A percentile compares a stretch with the other conserved stretches of the same genome.
phyloP scores from a whole-genome alignment of 1,140 invertebrate genomes.

The Dendroctonus valens region DNA sequence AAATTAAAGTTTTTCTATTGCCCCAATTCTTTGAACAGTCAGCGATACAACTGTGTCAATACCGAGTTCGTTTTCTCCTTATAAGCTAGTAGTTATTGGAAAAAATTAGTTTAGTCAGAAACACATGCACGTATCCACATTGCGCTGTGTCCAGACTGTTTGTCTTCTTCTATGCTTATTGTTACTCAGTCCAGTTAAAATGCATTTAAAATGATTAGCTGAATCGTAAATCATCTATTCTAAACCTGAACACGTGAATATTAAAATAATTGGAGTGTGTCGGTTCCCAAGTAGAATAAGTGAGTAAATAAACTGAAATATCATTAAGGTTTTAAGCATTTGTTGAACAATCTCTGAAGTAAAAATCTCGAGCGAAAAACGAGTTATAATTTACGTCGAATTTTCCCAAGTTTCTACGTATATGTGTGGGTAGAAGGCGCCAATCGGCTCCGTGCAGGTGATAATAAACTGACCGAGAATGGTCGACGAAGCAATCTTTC shows the following conservation, averaged over 20 bases:
- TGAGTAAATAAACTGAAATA: neutral
- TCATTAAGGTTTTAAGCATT: conserved; percentile 11
- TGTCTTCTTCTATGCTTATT: too few species aligned
- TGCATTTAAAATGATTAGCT: too few species aligned
- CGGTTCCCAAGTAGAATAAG: conserved; percentile 7
- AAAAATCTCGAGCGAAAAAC: conserved; percentile 15
- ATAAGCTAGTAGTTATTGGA: too few species aligned
- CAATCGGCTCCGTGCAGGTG: conserved; percentile 30
- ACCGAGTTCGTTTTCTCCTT: too few species aligned
- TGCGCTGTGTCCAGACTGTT: too few species aligned
- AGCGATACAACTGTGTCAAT: too few species aligned
- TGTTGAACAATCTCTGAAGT: conserved; percentile 15
- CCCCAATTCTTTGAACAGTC: too few species aligned
- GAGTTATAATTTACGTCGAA: conserved; percentile 19
- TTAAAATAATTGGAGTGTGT: conserved; percentile 16
- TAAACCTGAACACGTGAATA: neutral
- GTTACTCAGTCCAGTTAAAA: too few species aligned
- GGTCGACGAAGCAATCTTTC: conserved; percentile 23
- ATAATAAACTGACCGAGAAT: conserved; percentile 31
- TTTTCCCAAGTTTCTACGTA: conserved; percentile 19
- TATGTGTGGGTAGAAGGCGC: conserved; percentile 31
- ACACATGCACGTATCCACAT: too few species aligned
- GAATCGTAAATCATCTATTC: too few species aligned
- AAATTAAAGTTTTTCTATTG: too few species aligned
- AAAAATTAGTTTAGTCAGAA: too few species aligned